Evolutionary conservation across 2,797 vertebrate genomes (phyloP).

Genomic region (Agapornis canus): DNA sequence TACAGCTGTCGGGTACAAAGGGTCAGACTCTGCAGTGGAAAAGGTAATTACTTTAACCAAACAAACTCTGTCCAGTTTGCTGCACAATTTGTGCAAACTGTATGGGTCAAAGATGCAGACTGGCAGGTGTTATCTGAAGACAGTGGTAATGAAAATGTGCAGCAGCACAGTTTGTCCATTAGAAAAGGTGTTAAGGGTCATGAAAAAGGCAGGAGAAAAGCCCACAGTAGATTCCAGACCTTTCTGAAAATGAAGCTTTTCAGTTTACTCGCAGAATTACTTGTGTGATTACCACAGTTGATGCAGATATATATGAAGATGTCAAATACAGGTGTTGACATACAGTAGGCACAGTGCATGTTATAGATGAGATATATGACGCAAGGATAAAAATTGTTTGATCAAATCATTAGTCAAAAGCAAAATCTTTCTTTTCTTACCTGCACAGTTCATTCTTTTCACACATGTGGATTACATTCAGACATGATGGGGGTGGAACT

Average conservation of each 20-base stretch:
- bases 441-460: constrained; percentile 77
- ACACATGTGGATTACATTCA: constrained; percentile 77
- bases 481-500: constrained; percentile 74
- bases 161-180: background rate
- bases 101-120: background rate
- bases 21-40: background rate
- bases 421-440: constrained; percentile 63
- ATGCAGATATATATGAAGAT: background rate
- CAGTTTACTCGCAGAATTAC: background rate
- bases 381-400: background rate
- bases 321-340: background rate
- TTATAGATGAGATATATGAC: background rate
- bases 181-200: background rate
- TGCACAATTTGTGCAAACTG: background rate
- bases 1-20: background rate
- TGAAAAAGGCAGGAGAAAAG: background rate
- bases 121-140: background rate
- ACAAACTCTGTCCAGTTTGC: background rate
- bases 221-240: background rate
- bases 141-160: background rate
- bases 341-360: background rate
- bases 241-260: background rate
- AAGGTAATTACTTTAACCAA: constrained; percentile 24
- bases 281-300: background rate
- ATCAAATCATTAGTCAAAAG: background rate